Percentiles rank a stretch among this genome's conserved stretches.
phyloP scores from a whole-genome alignment of 2,797 vertebrate species.

The Takifugu ocellatus region DNA sequence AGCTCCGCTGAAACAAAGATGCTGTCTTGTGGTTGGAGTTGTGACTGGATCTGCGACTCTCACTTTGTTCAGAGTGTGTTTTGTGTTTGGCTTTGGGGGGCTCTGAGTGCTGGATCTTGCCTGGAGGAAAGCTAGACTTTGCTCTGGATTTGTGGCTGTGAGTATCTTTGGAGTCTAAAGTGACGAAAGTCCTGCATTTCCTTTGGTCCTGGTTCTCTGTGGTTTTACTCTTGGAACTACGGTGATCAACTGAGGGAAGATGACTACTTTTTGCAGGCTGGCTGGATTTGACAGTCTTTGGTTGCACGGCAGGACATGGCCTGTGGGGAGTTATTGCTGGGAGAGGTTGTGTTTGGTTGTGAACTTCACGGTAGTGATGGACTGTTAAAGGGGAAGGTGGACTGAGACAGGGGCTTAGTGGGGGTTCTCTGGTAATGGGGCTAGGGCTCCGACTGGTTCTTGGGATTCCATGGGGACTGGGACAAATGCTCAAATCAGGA shows the following conservation, averaged over 20 bases:
- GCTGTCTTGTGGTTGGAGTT: conserved; percentile 41
- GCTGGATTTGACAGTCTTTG: conserved; percentile 38
- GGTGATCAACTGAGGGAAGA: conserved; percentile 33
- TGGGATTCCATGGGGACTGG: conserved; percentile 62
- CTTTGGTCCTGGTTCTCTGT: conserved; percentile 50
- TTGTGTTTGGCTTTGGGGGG: conserved; percentile 46
- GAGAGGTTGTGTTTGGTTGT: conserved; percentile 36
- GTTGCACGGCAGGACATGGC: conserved; percentile 54
- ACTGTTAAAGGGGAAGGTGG: conserved; percentile 38
- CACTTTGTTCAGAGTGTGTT: conserved; percentile 47
- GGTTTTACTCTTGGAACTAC: conserved; percentile 41
- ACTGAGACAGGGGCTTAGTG: conserved; percentile 57
- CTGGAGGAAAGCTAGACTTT: conserved; percentile 38
- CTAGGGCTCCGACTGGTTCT: conserved; percentile 63
- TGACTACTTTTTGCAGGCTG: conserved; percentile 43
- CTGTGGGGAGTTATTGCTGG: conserved; percentile 45
- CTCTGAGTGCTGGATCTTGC: conserved; percentile 36
- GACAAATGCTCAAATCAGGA: conserved; percentile 55
- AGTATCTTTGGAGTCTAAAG: conserved; percentile 41
- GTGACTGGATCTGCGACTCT: conserved; percentile 39
- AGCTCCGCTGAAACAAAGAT: conserved; percentile 32
- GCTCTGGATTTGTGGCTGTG: conserved; percentile 55
- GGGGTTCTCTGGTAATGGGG: conserved; percentile 48
- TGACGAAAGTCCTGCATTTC: conserved; percentile 43
- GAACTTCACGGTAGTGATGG: conserved; percentile 38